These are phyloP conservation scores for Brachystomella parvula DNA, from an alignment of 1,140 invertebrate species.

Conservation along the genomic window DNA sequence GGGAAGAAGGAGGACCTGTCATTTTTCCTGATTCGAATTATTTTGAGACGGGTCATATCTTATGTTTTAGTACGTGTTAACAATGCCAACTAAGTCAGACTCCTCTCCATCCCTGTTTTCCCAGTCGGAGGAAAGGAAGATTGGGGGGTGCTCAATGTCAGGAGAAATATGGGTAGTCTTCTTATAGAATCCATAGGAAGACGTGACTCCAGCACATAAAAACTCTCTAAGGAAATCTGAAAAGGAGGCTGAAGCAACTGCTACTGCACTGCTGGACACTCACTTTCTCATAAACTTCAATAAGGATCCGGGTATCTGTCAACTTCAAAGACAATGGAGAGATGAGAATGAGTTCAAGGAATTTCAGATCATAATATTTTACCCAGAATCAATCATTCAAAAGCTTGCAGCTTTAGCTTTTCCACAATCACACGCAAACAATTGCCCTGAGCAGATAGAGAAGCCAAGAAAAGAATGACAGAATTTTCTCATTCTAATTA, in stretches of 20 bases:
- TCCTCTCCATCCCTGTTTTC: background rate
- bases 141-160: constrained; percentile 33
- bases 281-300: constrained; percentile 4
- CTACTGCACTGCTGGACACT: background rate
- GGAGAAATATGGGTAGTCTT: constrained; percentile 34
- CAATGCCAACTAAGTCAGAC: constrained; percentile 32
- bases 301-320: background rate
- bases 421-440: no score
- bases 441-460: no score
- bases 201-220: constrained; percentile 39
- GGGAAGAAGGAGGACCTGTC: constrained; percentile 26
- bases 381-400: no score
- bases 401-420: no score
- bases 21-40: constrained; percentile 40
- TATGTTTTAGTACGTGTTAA: constrained; percentile 39
- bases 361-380: background rate
- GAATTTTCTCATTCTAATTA: background rate
- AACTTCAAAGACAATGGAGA: background rate
- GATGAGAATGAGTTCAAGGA: background rate
- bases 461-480: no score
- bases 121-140: constrained; percentile 22
- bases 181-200: constrained; percentile 31
- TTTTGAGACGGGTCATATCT: constrained; percentile 39
- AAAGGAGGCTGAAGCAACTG: background rate
- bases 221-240: constrained; percentile 38